Evolutionary conservation across 2,113 vertebrate species (phyloP).

Genomic region (Strix aluco): DNA sequence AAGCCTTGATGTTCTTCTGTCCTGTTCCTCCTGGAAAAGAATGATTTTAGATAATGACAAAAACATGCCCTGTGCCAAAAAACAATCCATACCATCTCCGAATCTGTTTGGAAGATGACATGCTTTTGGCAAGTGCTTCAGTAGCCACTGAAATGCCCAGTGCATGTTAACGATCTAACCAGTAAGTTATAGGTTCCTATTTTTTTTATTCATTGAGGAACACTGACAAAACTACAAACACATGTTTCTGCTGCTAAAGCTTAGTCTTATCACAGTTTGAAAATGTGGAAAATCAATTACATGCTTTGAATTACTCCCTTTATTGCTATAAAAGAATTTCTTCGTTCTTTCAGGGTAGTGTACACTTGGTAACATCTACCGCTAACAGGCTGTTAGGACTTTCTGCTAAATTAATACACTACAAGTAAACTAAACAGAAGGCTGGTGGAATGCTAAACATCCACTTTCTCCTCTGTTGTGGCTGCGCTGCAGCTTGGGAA

Average conservation of each 20-base stretch:
- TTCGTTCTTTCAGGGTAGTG: slow-evolving; percentile 67
- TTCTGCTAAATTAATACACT: slow-evolving; percentile 72
- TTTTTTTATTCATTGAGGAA: slow-evolving; percentile 44
- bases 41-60: not conserved
- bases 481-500: slow-evolving; percentile 72
- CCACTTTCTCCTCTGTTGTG: slow-evolving; percentile 71
- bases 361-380: slow-evolving; percentile 65
- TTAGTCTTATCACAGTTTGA: slow-evolving; percentile 74
- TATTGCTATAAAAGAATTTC: slow-evolving; percentile 67
- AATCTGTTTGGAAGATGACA: slow-evolving; percentile 11
- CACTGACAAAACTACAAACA: slow-evolving; percentile 72
- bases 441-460: slow-evolving; percentile 74
- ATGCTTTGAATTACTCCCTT: slow-evolving; percentile 71
- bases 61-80: slow-evolving; percentile 26
- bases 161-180: slow-evolving; percentile 61
- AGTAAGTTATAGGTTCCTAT: not conserved
- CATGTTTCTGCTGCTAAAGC: slow-evolving; percentile 72
- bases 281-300: slow-evolving; percentile 78
- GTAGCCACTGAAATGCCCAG: slow-evolving; percentile 57
- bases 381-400: slow-evolving; percentile 74
- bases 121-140: slow-evolving; percentile 60
- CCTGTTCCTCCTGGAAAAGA: not conserved
- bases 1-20: not conserved
- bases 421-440: slow-evolving; percentile 77
- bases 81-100: not conserved